These are phyloP conservation scores for Simalia tracyae DNA, from an alignment of 2,797 vertebrate species.

Conservation along the genomic window DNA sequence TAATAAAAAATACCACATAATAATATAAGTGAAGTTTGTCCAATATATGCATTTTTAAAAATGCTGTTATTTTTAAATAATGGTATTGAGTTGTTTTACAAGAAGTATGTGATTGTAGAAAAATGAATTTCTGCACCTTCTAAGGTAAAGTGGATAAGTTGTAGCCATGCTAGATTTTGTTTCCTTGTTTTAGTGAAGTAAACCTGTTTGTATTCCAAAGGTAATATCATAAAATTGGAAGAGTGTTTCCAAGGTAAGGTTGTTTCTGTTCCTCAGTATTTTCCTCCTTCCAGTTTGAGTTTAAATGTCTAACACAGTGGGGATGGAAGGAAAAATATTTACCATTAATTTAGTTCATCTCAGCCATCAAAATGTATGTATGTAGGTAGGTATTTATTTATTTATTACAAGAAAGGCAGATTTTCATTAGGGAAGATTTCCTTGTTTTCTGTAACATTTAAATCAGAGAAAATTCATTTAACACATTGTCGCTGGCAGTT, in stretches of 20 bases:
- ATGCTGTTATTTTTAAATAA: constrained; percentile 4
- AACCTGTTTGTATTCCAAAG: not conserved
- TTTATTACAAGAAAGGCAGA: constrained; percentile 21
- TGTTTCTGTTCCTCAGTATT: not conserved
- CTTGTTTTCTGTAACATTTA: not conserved
- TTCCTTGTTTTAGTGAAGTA: constrained; percentile 7
- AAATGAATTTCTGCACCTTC: constrained; percentile 25
- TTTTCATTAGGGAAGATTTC: not conserved
- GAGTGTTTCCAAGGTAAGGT: not conserved
- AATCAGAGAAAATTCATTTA: constrained; percentile 20
- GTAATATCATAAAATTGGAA: constrained; percentile 20
- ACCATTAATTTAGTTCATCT: not conserved
- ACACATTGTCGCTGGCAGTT: not conserved
- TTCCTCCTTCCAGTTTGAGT: not conserved
- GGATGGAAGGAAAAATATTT: not conserved
- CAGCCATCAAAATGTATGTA: constrained; percentile 1
- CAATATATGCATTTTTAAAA: constrained; percentile 20
- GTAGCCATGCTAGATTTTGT: constrained; percentile 30
- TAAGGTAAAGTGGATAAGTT: not conserved
- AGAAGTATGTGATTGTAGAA: constrained; percentile 9
- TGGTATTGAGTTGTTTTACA: constrained; percentile 19
- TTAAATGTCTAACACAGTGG: not conserved
- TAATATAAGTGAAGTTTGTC: constrained; percentile 29
- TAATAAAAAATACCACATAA: not conserved
- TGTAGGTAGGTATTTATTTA: not conserved